A percentile compares a stretch with the other conserved stretches of the same genome.
These are phyloP conservation scores for Venturia canescens DNA, from an alignment of 1,140 invertebrate genomes.

Conservation along the genomic window DNA sequence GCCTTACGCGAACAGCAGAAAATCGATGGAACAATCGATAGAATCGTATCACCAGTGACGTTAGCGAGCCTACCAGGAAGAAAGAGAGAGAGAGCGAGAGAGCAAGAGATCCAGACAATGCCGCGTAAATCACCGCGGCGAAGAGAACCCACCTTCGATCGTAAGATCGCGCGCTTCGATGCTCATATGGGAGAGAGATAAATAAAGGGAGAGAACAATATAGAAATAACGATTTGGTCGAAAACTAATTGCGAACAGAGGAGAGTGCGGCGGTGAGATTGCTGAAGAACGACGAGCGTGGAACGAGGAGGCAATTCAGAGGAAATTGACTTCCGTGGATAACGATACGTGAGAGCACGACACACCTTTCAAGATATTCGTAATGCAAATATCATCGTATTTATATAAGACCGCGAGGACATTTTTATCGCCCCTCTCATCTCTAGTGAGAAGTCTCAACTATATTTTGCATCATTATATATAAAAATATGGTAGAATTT, in stretches of 20 bases:
- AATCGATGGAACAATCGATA: too few species aligned
- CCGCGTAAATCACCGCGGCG: background rate
- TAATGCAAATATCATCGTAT: background rate
- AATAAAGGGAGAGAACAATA: background rate
- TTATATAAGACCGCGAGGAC: background rate
- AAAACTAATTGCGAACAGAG: background rate
- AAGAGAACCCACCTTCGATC: background rate
- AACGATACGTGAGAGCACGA: background rate
- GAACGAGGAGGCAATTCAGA: background rate
- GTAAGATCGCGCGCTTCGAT: background rate
- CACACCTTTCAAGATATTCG: conserved; percentile 5
- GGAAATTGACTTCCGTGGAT: conserved; percentile 14
- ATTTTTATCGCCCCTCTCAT: background rate
- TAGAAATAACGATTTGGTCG: background rate
- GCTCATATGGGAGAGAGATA: background rate
- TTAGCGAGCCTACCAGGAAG: background rate
- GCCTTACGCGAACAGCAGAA: too few species aligned
- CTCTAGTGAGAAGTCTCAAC: background rate
- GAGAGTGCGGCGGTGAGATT: background rate
- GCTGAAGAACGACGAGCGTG: background rate
- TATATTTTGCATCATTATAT: background rate
- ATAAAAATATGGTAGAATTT: too few species aligned
- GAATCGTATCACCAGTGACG: too few species aligned
- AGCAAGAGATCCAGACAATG: background rate
- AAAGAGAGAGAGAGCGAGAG: background rate